A percentile compares a stretch with the other conserved stretches of the same genome.
These are phyloP conservation scores for Neoarius graeffei DNA, from an alignment of 2,113 vertebrate species.

Conservation along the genomic window DNA sequence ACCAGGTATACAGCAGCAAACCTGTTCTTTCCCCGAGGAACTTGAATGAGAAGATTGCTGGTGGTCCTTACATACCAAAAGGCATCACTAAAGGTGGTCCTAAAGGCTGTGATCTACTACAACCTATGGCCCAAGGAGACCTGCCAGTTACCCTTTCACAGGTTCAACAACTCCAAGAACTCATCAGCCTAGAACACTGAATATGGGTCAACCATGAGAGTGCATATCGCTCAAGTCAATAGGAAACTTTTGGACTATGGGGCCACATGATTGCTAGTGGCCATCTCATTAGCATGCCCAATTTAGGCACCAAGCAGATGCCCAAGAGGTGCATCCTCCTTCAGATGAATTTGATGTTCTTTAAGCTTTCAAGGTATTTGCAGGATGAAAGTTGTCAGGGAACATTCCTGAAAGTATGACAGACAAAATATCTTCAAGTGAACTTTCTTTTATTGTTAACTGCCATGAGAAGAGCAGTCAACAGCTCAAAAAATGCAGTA, in stretches of 20 bases:
- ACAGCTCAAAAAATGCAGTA: not conserved
- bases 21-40: not conserved
- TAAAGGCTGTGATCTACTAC: not conserved
- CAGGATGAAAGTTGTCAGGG: too few species aligned
- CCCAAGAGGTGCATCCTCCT: not conserved
- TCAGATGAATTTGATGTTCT: not conserved
- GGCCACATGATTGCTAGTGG: not conserved
- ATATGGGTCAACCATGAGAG: not conserved
- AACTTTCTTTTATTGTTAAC: too few species aligned
- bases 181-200: not conserved
- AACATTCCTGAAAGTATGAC: too few species aligned
- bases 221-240: not conserved
- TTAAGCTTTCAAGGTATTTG: not conserved
- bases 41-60: not conserved
- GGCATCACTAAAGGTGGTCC: not conserved
- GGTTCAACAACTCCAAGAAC: not conserved
- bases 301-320: not conserved
- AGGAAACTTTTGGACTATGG: not conserved
- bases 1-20: not conserved
- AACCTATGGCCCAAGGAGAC: not conserved
- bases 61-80: not conserved
- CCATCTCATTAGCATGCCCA: not conserved
- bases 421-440: too few species aligned
- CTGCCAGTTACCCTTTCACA: not conserved
- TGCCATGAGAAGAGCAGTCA: not conserved